These are phyloP conservation scores for Petromus typicus DNA, from an alignment of 2,113 vertebrate genomes.

Conservation along the genomic window DNA sequence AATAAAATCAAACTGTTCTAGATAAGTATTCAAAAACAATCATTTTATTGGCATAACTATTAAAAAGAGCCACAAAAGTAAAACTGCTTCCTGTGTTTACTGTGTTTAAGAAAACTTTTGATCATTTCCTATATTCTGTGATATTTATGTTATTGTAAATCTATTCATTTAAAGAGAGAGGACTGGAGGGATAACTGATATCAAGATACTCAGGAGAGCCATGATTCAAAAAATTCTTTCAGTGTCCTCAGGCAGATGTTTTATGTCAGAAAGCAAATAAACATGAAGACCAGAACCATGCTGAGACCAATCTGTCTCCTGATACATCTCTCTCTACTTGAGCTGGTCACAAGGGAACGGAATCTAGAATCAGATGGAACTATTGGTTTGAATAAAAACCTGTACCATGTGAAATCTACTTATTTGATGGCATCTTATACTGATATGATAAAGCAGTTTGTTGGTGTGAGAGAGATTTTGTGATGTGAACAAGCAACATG, in stretches of 20 bases:
- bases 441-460: background rate
- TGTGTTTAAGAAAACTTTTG: background rate
- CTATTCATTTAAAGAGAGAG: background rate
- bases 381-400: background rate
- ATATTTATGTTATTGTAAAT: background rate
- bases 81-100: background rate
- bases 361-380: background rate
- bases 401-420: background rate
- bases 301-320: background rate
- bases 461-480: background rate
- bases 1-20: background rate
- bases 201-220: background rate
- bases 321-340: background rate
- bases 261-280: background rate
- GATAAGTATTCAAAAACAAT: constrained; percentile 24
- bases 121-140: background rate
- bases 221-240: background rate
- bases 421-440: background rate
- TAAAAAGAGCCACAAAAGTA: background rate
- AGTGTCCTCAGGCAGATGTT: background rate
- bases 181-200: background rate
- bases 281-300: background rate
- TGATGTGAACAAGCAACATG: background rate
- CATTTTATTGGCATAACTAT: background rate
- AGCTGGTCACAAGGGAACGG: background rate